Conservation (phyloP, 2,113 vertebrate genomes). For the Cygnus atratus region DNA sequence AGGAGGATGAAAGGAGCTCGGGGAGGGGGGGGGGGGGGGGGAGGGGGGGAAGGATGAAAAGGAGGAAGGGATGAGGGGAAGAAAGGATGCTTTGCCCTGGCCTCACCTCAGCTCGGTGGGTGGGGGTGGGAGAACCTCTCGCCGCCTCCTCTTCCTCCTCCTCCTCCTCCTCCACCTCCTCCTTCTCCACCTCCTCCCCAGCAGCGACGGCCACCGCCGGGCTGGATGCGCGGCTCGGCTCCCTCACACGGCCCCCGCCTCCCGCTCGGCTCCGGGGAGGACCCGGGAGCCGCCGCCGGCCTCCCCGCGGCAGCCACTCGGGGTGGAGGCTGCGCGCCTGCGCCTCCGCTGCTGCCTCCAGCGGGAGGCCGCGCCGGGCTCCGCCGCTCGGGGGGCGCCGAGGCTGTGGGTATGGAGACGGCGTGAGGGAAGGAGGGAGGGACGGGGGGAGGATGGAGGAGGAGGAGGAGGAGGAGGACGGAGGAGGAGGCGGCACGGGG, state of each 20-base stretch:
- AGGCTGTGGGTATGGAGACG: background rate
- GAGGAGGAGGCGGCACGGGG: background rate
- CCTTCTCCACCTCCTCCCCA: background rate
- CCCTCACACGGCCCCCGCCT: background rate
- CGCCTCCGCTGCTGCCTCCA: background rate
- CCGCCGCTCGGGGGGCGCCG: background rate
- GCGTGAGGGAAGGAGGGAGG: background rate
- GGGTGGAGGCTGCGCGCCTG: conserved; percentile 44
- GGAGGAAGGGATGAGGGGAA: conserved; percentile 24
- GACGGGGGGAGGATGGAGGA: too few relatives aligned
- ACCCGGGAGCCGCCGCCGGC: background rate
- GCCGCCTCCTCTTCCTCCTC: conserved; percentile 8
- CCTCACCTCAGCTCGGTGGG: conserved; percentile 65
- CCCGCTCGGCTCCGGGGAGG: background rate
- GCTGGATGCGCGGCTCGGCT: background rate
- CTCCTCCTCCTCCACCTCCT: background rate
- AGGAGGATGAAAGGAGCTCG: conserved; percentile 2
- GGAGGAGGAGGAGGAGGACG: too few relatives aligned
- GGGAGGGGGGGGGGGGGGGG: background rate
- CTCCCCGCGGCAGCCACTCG: background rate
- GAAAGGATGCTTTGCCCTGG: conserved; percentile 59
- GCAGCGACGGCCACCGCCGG: background rate
- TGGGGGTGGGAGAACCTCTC: conserved; percentile 39
- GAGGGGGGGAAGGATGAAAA: background rate
- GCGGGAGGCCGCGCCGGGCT: too few relatives aligned